These are phyloP conservation scores for Siniperca chuatsi DNA, from an alignment of 2,113 vertebrate genomes.

Conservation along the genomic window DNA sequence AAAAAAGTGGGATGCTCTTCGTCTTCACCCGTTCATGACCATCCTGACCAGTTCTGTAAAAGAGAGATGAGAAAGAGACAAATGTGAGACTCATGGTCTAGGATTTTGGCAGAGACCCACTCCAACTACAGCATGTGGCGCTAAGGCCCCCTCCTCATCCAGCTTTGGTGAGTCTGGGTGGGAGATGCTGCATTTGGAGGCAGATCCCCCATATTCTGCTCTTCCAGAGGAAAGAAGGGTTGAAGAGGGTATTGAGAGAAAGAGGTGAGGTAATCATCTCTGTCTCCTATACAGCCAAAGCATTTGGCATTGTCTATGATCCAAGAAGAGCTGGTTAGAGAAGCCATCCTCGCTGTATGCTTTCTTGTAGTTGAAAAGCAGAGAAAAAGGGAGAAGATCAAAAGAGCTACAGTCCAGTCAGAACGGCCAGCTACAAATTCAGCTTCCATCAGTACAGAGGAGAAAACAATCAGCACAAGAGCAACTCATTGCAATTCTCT, in stretches of 20 bases:
- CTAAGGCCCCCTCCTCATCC: slow-evolving; percentile 7
- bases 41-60: slow-evolving; percentile 85
- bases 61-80: slow-evolving; percentile 49
- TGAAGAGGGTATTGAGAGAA: slow-evolving; percentile 47
- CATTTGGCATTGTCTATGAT: slow-evolving; percentile 74
- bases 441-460: slow-evolving; percentile 72
- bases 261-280: slow-evolving; percentile 67
- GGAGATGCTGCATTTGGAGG: slow-evolving; percentile 72
- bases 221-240: slow-evolving; percentile 42
- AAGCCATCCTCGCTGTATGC: slow-evolving; percentile 76
- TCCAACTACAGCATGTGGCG: slow-evolving; percentile 69
- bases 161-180: slow-evolving; percentile 18
- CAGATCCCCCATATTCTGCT: slow-evolving; percentile 42
- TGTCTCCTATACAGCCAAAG: slow-evolving; percentile 78
- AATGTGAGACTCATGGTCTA: slow-evolving; percentile 35
- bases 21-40: slow-evolving; percentile 87
- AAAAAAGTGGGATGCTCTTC: slow-evolving; percentile 47
- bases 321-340: slow-evolving; percentile 80
- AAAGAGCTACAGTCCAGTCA: slow-evolving; percentile 68
- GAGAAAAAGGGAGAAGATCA: slow-evolving; percentile 56
- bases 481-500: slow-evolving; percentile 70
- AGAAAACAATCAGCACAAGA: slow-evolving; percentile 70
- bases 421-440: slow-evolving; percentile 69
- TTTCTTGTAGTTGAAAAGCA: slow-evolving; percentile 77
- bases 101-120: slow-evolving; percentile 32